These are phyloP conservation scores for Drosophila pallidifrons DNA, from an alignment of 1,140 invertebrate genomes.

Conservation along the genomic window DNA sequence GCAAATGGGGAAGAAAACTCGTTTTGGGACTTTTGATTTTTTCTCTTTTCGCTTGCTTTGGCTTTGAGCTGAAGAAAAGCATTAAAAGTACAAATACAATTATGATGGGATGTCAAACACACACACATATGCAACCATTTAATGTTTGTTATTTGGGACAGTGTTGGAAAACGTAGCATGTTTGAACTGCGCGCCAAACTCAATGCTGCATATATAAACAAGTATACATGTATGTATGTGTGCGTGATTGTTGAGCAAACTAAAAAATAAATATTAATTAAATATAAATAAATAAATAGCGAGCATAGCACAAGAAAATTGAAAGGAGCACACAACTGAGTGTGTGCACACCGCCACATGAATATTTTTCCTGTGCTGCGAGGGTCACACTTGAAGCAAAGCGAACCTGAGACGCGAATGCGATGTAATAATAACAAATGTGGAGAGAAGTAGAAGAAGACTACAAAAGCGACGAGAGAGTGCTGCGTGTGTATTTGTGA, in stretches of 20 bases:
- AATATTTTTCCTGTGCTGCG: conserved; percentile 28
- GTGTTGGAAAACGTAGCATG: conserved; percentile 33
- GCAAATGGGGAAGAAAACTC: conserved; percentile 58
- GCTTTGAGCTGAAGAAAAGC: conserved; percentile 20
- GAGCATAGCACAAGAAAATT: neutral
- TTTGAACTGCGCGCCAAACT: conserved; percentile 44
- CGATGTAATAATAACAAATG: conserved; percentile 46
- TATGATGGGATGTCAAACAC: conserved; percentile 39
- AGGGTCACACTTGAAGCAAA: conserved; percentile 42
- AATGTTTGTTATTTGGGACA: conserved; percentile 27
- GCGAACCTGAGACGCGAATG: conserved; percentile 34
- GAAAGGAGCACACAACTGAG: conserved; percentile 1
- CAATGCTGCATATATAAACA: conserved; percentile 16
- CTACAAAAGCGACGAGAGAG: conserved; percentile 7
- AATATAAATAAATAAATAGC: conserved; percentile 6
- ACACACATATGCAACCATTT: conserved; percentile 10
- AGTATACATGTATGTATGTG: neutral
- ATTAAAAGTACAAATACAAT: conserved; percentile 37
- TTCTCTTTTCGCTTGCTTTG: conserved; percentile 24
- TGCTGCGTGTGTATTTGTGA: conserved; percentile 22
- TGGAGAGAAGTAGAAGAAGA: conserved; percentile 9
- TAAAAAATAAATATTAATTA: conserved; percentile 7
- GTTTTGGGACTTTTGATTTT: conserved; percentile 66
- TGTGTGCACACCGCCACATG: conserved; percentile 28
- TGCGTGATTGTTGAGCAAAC: neutral